A percentile compares a stretch with the other conserved stretches of the same genome.
Conservation (phyloP, 1,140 invertebrate genomes). For the Achatina immaculata region DNA sequence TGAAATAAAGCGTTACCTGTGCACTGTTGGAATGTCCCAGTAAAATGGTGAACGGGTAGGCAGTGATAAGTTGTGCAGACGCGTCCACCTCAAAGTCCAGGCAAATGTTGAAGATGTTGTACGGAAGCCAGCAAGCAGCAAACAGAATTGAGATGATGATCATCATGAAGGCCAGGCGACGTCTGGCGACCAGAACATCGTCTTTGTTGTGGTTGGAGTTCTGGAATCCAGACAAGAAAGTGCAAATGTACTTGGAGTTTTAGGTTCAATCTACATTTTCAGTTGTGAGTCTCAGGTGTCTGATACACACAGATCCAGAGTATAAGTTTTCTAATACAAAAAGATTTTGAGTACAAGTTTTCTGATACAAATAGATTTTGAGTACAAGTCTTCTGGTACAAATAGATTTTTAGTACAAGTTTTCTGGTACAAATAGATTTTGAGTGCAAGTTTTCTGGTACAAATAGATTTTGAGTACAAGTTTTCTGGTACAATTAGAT, state of each 20-base stretch:
- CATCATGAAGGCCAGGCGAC: slow-evolving; percentile 81
- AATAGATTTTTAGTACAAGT: too few relatives aligned
- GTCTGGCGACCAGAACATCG: slow-evolving; percentile 79
- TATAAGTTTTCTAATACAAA: too few relatives aligned
- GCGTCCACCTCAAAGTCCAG: slow-evolving; percentile 75
- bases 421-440: too few relatives aligned
- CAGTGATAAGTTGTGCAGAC: slow-evolving; percentile 52
- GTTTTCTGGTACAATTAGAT: too few relatives aligned
- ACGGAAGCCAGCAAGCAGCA: slow-evolving; percentile 84
- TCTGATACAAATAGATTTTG: too few relatives aligned
- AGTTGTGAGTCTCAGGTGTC: too few relatives aligned
- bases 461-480: too few relatives aligned
- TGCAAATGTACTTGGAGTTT: background rate
- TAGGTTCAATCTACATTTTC: background rate
- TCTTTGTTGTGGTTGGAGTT: slow-evolving; percentile 61
- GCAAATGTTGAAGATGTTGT: slow-evolving; percentile 79
- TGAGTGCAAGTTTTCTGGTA: too few relatives aligned
- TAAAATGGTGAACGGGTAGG: slow-evolving; percentile 73
- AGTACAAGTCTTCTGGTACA: too few relatives aligned
- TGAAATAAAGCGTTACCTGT: too few relatives aligned
- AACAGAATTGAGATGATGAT: slow-evolving; percentile 82
- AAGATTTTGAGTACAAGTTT: too few relatives aligned
- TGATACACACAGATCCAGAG: too few relatives aligned
- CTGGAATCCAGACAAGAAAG: background rate
- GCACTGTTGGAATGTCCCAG: slow-evolving; percentile 76